Conservation (phyloP, 1,140 invertebrate genomes). For the Zophobas atratus region DNA sequence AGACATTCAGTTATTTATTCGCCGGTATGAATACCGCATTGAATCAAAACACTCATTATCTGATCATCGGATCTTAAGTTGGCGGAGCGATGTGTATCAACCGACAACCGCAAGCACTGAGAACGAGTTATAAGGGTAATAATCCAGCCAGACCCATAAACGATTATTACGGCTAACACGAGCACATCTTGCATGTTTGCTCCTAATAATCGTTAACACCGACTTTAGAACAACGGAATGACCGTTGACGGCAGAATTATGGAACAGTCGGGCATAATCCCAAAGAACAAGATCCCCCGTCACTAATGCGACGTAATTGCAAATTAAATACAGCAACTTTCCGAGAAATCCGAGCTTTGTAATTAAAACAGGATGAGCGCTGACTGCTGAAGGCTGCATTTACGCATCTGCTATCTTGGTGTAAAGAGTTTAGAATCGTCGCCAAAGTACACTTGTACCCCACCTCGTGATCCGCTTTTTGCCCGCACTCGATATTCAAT, state of each 20-base stretch:
- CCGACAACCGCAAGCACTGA: slow-evolving; percentile 37
- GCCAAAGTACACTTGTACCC: slow-evolving; percentile 56
- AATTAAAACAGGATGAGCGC: slow-evolving; percentile 14
- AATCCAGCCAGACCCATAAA: slow-evolving; percentile 55
- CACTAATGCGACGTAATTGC: slow-evolving; percentile 36
- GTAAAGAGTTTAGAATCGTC: neutral
- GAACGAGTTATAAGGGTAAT: slow-evolving; percentile 54
- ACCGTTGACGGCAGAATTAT: slow-evolving; percentile 21
- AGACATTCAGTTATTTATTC: slow-evolving; percentile 62
- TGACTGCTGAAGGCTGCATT: neutral
- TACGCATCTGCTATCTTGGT: neutral
- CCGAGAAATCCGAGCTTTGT: slow-evolving; percentile 1
- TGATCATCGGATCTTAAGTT: slow-evolving; percentile 57
- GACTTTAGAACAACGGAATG: slow-evolving; percentile 28
- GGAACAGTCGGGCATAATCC: slow-evolving; percentile 29
- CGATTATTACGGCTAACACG: slow-evolving; percentile 53
- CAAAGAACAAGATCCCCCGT: slow-evolving; percentile 40
- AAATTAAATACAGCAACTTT: slow-evolving; percentile 21
- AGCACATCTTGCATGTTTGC: slow-evolving; percentile 49
- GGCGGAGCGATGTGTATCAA: slow-evolving; percentile 36
- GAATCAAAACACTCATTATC: slow-evolving; percentile 63
- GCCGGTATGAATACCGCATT: slow-evolving; percentile 56
- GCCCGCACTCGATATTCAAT: slow-evolving; percentile 54
- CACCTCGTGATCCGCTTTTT: slow-evolving; percentile 53
- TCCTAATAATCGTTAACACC: slow-evolving; percentile 48